A percentile compares a stretch with the other conserved stretches of the same genome.
Conservation (phyloP, 2,888 invertebrate species). For the Rhaphigaster nebulosa region DNA sequence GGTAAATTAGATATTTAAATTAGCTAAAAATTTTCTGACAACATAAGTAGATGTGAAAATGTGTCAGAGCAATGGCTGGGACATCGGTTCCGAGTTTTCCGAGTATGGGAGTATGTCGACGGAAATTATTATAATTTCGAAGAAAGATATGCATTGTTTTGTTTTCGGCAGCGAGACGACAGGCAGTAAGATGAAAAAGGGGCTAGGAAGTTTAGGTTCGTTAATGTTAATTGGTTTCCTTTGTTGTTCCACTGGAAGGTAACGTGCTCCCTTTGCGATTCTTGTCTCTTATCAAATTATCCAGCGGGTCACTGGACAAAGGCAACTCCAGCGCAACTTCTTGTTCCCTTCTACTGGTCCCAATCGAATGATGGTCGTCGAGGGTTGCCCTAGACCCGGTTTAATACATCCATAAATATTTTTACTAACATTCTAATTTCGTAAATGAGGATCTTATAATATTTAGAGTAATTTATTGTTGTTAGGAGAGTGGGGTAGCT, state of each 20-base stretch:
- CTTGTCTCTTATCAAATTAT: conserved; percentile 60
- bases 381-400: neutral
- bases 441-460: neutral
- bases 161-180: neutral
- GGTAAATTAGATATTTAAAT: too few species aligned
- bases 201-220: conserved; percentile 53
- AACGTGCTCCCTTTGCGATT: conserved; percentile 60
- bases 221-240: conserved; percentile 59
- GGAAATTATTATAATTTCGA: neutral
- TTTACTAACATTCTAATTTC: neutral
- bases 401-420: neutral
- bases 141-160: conserved; percentile 23
- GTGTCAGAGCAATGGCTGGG: too few species aligned
- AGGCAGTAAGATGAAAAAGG: conserved; percentile 52
- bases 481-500: neutral
- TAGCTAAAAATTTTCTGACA: too few species aligned
- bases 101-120: neutral
- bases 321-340: conserved; percentile 47
- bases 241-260: conserved; percentile 54
- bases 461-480: neutral
- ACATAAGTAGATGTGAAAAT: too few species aligned
- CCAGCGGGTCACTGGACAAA: conserved; percentile 56
- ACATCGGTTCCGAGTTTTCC: too few species aligned
- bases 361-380: conserved; percentile 34
- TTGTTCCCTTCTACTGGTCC: conserved; percentile 41